Conservation (phyloP, 1,140 invertebrate genomes). For the Zelostemma sp. region DNA sequence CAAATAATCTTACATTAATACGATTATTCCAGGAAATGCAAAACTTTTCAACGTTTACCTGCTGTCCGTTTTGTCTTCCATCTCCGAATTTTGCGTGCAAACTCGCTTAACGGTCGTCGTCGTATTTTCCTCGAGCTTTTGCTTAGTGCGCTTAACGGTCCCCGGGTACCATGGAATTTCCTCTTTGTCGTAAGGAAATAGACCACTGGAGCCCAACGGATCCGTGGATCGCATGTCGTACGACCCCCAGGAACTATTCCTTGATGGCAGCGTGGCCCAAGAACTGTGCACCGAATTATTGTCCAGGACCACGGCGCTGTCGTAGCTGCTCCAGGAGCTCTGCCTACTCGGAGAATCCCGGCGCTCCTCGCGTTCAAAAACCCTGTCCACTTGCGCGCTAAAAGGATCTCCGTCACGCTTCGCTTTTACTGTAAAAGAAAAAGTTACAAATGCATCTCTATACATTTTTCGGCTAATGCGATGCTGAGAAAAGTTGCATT, state of each 20-base stretch:
- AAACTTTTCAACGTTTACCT: neutral
- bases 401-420: constrained; percentile 75
- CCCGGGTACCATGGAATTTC: constrained; percentile 77
- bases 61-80: constrained; percentile 48
- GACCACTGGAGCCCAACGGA: constrained; percentile 63
- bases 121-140: constrained; percentile 78
- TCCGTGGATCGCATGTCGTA: constrained; percentile 74
- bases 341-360: constrained; percentile 73
- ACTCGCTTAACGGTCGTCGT: constrained; percentile 69
- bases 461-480: too few species aligned
- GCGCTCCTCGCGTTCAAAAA: constrained; percentile 80
- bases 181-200: constrained; percentile 74
- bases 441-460: too few species aligned
- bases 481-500: too few species aligned
- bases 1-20: neutral
- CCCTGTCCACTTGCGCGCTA: constrained; percentile 78
- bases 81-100: constrained; percentile 65
- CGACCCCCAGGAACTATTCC: constrained; percentile 82
- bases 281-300: constrained; percentile 83
- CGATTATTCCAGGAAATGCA: too few species aligned
- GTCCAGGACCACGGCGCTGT: constrained; percentile 79
- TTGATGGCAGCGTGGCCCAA: constrained; percentile 79
- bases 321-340: constrained; percentile 85
- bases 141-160: constrained; percentile 79
- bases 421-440: constrained; percentile 17